These are phyloP conservation scores for Patella pellucida DNA, from an alignment of 2,888 invertebrate species.

Conservation along the genomic window DNA sequence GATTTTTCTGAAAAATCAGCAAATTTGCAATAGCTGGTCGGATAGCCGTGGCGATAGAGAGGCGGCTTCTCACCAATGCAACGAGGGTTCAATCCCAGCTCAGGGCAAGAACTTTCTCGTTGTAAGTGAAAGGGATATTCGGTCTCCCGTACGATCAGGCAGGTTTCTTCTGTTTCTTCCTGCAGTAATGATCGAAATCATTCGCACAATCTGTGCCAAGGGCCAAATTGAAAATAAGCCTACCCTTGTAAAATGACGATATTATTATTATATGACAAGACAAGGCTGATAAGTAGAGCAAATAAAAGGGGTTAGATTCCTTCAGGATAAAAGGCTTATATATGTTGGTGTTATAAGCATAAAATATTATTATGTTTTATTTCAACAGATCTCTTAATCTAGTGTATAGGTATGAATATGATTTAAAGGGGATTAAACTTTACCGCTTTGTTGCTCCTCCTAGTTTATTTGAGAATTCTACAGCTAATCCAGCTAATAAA, in stretches of 20 bases:
- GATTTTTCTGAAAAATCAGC: background rate
- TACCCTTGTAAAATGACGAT: too few species aligned
- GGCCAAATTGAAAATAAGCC: too few species aligned
- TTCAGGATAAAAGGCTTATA: background rate
- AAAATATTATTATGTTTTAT: conserved; percentile 11
- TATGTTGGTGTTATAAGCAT: background rate
- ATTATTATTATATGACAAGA: too few species aligned
- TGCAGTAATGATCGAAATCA: too few species aligned
- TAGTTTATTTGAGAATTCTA: conserved; percentile 47
- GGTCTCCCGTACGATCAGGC: too few species aligned
- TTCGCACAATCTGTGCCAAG: too few species aligned
- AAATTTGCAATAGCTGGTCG: background rate
- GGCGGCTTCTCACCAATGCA: too few species aligned
- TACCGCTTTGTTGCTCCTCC: conserved; percentile 52
- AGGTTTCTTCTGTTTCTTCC: too few species aligned
- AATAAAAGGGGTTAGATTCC: background rate
- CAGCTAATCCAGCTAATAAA: conserved; percentile 56
- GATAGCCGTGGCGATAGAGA: too few species aligned
- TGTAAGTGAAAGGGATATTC: too few species aligned
- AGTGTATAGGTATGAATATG: conserved; percentile 33
- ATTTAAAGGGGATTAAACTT: conserved; percentile 49
- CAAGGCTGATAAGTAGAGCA: background rate
- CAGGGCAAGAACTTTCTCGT: too few species aligned
- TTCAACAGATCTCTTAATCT: conserved; percentile 58
- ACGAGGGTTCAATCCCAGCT: too few species aligned